Conservation (phyloP, 2,888 invertebrate genomes). For the Acleris literana region DNA sequence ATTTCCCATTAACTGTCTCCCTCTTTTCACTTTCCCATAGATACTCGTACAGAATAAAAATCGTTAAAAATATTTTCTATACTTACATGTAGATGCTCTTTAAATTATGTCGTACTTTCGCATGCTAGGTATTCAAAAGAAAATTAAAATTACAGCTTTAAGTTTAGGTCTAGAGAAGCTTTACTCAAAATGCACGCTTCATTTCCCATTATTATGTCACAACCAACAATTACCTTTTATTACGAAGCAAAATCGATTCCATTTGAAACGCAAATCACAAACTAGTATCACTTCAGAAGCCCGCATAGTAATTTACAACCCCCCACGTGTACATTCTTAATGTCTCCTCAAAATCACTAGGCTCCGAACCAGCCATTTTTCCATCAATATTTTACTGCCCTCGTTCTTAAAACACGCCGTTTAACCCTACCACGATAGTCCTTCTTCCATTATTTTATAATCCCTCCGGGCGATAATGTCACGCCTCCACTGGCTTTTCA, state of each 20-base stretch:
- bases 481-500: constrained; percentile 75
- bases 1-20: too few species aligned
- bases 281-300: constrained; percentile 15
- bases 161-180: too few species aligned
- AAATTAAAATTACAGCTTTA: too few species aligned
- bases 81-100: too few species aligned
- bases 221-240: constrained; percentile 2
- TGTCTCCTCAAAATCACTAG: constrained; percentile 35
- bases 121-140: too few species aligned
- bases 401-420: constrained; percentile 64
- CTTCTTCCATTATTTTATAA: constrained; percentile 78
- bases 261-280: constrained; percentile 23
- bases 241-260: constrained; percentile 6
- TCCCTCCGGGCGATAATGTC: constrained; percentile 78
- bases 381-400: constrained; percentile 67
- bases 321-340: constrained; percentile 30
- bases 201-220: neutral
- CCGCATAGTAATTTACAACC: constrained; percentile 28
- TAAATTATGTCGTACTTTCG: too few species aligned
- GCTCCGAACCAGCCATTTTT: constrained; percentile 60
- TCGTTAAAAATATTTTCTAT: too few species aligned
- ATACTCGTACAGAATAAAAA: too few species aligned
- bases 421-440: constrained; percentile 74
- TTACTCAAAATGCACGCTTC: neutral
- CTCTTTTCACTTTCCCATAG: too few species aligned